Conservation (phyloP, 1,140 invertebrate species). For the Bombus balteatus region DNA sequence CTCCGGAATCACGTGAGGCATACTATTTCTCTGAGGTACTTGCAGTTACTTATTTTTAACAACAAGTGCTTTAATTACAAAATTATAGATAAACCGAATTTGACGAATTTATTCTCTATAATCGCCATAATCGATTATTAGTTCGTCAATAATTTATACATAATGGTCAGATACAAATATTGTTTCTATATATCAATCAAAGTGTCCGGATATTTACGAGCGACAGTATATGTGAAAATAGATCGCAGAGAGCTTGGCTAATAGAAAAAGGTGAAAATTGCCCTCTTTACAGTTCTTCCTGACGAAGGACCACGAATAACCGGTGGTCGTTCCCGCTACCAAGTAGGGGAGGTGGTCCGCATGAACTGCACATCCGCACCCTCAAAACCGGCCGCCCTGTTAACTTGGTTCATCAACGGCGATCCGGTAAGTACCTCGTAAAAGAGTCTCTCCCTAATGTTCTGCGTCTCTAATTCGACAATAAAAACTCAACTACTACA, state of each 20-base stretch:
- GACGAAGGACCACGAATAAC: constrained; percentile 91
- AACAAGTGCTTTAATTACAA: no score
- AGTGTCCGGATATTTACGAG: no score
- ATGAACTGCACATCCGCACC: constrained; percentile 92
- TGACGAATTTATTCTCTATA: background rate
- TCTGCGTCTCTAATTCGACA: background rate
- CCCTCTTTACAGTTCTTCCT: constrained; percentile 86
- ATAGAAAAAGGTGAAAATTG: background rate
- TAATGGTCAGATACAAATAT: no score
- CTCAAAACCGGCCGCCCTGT: constrained; percentile 91
- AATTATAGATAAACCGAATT: background rate
- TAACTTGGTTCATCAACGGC: constrained; percentile 94
- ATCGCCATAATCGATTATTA: no score
- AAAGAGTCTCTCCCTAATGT: constrained; percentile 66
- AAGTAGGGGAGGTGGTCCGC: constrained; percentile 90
- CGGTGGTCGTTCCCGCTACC: constrained; percentile 90
- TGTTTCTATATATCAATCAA: no score
- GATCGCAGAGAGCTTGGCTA: background rate
- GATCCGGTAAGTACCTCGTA: constrained; percentile 86
- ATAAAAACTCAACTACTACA: background rate
- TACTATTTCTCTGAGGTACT: no score
- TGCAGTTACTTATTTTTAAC: background rate
- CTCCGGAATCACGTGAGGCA: no score
- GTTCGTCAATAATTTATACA: no score
- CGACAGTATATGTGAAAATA: no score